These are phyloP conservation scores for Anas platyrhynchos DNA, from an alignment of 2,113 vertebrate genomes.

Conservation along the genomic window DNA sequence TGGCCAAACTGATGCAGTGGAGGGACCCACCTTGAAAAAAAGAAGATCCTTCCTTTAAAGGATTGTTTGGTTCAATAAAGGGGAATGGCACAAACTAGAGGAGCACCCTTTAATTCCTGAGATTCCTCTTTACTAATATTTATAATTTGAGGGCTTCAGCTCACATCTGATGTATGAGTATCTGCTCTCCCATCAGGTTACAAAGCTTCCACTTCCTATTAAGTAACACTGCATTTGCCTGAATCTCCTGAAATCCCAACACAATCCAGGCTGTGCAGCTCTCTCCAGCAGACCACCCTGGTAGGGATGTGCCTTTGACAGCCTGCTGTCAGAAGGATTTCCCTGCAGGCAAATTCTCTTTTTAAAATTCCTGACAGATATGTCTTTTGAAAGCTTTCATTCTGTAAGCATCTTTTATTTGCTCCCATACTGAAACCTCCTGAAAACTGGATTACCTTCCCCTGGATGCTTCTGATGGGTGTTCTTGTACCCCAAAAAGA, in stretches of 20 bases:
- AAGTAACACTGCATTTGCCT: not conserved
- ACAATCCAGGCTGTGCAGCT: not conserved
- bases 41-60: not conserved
- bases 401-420: constrained; percentile 53
- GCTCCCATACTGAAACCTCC: not conserved
- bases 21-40: not conserved
- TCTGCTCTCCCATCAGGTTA: not conserved
- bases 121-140: not conserved
- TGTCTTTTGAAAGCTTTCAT: constrained; percentile 59
- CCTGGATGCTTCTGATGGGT: not conserved
- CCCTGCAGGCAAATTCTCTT: constrained; percentile 71
- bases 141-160: not conserved
- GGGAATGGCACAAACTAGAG: not conserved
- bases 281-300: constrained; percentile 34
- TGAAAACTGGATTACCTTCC: constrained; percentile 45
- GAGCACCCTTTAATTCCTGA: not conserved
- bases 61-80: not conserved
- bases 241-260: constrained; percentile 56
- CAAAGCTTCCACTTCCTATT: constrained; percentile 26
- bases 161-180: not conserved
- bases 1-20: not conserved
- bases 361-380: constrained; percentile 68
- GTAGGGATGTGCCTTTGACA: constrained; percentile 71
- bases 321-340: constrained; percentile 66
- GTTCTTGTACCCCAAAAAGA: not conserved